Conservation (phyloP, 2,888 invertebrate genomes). For the Phalera bucephala region DNA sequence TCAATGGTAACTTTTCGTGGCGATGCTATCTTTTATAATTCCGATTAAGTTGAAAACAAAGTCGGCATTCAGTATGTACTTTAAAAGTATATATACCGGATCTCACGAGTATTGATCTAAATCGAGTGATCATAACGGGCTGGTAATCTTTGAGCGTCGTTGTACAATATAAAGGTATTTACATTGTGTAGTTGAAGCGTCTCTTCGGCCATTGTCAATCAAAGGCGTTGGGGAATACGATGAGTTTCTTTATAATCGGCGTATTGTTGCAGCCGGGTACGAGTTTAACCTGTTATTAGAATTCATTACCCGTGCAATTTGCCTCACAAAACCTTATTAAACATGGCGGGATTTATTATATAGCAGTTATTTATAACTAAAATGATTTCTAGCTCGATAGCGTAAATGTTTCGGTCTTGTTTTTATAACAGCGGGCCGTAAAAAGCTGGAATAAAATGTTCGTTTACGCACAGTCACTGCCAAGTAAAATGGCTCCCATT, state of each 20-base stretch:
- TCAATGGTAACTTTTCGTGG: too few relatives aligned
- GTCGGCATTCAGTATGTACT: constrained; percentile 53
- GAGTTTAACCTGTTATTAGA: constrained; percentile 43
- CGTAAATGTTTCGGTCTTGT: constrained; percentile 14
- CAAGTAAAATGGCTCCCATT: constrained; percentile 7
- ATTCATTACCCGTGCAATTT: constrained; percentile 28
- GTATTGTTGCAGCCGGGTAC: constrained; percentile 36
- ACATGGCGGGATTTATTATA: constrained; percentile 19
- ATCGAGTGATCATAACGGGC: constrained; percentile 61
- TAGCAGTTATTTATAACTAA: constrained; percentile 8
- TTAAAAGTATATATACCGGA: constrained; percentile 51
- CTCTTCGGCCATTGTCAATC: constrained; percentile 48
- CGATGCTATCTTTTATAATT: too few relatives aligned
- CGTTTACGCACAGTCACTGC: constrained; percentile 12
- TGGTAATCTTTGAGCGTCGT: constrained; percentile 27
- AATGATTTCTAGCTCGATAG: constrained; percentile 23
- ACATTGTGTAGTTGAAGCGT: constrained; percentile 28
- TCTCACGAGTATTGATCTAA: constrained; percentile 56
- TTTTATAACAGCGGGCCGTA: constrained; percentile 14
- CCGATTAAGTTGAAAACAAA: constrained; percentile 44
- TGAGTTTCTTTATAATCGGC: constrained; percentile 46
- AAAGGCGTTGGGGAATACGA: constrained; percentile 38
- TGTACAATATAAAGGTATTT: constrained; percentile 27
- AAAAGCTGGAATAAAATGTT: constrained; percentile 17
- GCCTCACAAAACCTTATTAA: constrained; percentile 19